Percentiles rank a stretch among this genome's conserved stretches.
Evolutionary conservation across 2,797 vertebrate species (phyloP).

Genomic region (Artibeus lituratus): DNA sequence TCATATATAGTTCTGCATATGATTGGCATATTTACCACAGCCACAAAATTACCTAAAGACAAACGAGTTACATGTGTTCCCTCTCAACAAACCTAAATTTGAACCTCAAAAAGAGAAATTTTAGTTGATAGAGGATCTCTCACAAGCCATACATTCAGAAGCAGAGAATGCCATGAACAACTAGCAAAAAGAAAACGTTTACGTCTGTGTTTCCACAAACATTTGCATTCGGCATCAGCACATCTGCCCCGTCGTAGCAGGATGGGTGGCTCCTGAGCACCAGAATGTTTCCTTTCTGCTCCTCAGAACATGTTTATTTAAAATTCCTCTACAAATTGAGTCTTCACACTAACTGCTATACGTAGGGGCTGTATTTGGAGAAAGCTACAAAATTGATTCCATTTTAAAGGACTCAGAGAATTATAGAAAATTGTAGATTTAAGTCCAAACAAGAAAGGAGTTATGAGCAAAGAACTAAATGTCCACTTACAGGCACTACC

Average conservation of each 20-base stretch:
- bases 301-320: not conserved
- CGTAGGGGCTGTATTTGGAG: not conserved
- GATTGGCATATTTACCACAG: slow-evolving; percentile 44
- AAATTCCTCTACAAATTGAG: slow-evolving; percentile 27
- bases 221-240: not conserved
- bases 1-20: slow-evolving; percentile 4
- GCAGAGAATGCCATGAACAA: not conserved
- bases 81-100: not conserved
- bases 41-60: slow-evolving; percentile 23
- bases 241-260: not conserved
- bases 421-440: slow-evolving; percentile 39
- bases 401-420: slow-evolving; percentile 35
- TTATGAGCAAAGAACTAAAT: not conserved
- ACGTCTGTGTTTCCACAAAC: not conserved
- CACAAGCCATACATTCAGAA: not conserved
- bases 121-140: not conserved
- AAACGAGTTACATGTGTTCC: not conserved
- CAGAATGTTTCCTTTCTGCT: not conserved
- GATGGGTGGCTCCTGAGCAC: not conserved
- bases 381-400: not conserved
- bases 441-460: slow-evolving; percentile 45
- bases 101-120: slow-evolving; percentile 17
- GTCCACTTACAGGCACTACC: not conserved
- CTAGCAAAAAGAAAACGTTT: not conserved
- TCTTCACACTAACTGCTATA: not conserved